Evolutionary conservation across 2,113 vertebrate species (phyloP).

Genomic region (Diadophis punctatus): DNA sequence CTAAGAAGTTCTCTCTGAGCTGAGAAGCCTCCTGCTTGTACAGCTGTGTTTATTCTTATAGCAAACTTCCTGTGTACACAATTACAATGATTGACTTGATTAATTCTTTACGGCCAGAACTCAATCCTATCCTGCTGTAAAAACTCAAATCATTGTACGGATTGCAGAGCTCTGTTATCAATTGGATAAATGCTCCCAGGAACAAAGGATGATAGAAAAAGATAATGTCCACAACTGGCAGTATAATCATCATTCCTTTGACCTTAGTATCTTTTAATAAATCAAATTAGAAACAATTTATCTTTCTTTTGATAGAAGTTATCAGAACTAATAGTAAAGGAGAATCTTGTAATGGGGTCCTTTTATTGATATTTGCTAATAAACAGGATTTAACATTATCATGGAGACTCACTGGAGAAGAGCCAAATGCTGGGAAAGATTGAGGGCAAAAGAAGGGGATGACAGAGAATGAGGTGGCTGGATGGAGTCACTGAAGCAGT

Average conservation of each 20-base stretch:
- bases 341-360: slow-evolving; percentile 75
- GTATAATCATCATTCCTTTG: neutral
- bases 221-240: neutral
- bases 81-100: no score
- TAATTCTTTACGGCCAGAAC: neutral
- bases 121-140: neutral
- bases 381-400: slow-evolving; percentile 84
- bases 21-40: no score
- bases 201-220: neutral
- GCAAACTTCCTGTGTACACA: no score
- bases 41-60: no score
- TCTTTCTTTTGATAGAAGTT: slow-evolving; percentile 72
- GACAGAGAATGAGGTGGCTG: no score
- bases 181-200: neutral
- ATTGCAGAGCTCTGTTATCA: neutral
- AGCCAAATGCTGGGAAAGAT: no score
- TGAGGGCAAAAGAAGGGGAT: no score
- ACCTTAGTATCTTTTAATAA: neutral
- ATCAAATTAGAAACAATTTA: neutral
- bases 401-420: no score
- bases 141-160: neutral
- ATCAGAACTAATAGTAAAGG: slow-evolving; percentile 78
- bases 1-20: no score
- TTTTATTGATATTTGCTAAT: slow-evolving; percentile 86
- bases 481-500: no score